Percentiles rank a stretch among this genome's conserved stretches.
phyloP scores from a whole-genome alignment of 2,113 vertebrate species.

The Amphilophus citrinellus region DNA sequence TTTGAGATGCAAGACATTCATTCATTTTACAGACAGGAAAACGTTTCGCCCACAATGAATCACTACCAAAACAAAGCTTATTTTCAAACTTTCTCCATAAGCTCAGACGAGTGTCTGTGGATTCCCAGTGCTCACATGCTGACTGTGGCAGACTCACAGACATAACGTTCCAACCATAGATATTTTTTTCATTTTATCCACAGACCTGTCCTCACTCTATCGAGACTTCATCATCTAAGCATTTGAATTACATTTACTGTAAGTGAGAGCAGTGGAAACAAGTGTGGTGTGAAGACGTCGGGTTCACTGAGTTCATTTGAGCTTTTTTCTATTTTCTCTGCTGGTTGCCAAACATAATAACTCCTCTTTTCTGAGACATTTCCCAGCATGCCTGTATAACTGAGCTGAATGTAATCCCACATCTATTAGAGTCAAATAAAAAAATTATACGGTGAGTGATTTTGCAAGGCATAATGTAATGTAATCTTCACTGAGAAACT shows the following conservation, averaged over 20 bases:
- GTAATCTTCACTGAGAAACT: neutral
- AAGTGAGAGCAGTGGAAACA: neutral
- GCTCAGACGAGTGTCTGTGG: neutral
- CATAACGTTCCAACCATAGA: neutral
- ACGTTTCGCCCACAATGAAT: conserved; percentile 14
- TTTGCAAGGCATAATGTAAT: neutral
- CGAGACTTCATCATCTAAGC: neutral
- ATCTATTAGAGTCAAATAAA: neutral
- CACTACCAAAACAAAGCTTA: neutral
- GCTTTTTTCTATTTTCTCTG: neutral
- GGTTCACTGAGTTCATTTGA: neutral
- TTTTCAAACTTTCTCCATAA: conserved; percentile 1
- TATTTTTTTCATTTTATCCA: neutral
- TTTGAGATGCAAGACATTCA: neutral
- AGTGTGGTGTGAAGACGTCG: rapidly evolving
- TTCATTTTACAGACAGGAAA: neutral
- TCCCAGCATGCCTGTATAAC: neutral
- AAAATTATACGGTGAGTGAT: neutral
- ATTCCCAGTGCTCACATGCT: neutral
- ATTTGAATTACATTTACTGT: conserved; percentile 8
- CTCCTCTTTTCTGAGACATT: neutral
- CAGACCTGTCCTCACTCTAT: neutral
- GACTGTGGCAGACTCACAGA: neutral
- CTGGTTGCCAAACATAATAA: neutral
- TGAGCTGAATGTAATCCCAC: neutral